Conservation (phyloP, 2,888 invertebrate species). For the Thecocarcelia acutangulata region DNA sequence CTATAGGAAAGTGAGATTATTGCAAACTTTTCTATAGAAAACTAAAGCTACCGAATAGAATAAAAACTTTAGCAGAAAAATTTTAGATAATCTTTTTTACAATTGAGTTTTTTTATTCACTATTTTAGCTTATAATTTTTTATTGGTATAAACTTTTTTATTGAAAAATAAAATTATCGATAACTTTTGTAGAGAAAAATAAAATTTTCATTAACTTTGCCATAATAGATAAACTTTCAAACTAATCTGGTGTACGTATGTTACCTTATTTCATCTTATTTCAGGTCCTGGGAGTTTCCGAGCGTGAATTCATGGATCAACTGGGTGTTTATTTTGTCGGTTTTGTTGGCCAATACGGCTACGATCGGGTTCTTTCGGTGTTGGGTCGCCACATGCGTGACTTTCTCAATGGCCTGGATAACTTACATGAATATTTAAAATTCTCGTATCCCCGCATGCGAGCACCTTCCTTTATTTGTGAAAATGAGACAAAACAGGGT, state of each 20-base stretch:
- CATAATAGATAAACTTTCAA: no score
- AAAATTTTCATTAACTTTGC: constrained; percentile 2
- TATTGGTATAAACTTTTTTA: no score
- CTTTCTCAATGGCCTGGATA: constrained; percentile 97
- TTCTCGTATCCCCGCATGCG: constrained; percentile 94
- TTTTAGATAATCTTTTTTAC: no score
- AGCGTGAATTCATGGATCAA: constrained; percentile 94
- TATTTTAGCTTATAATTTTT: no score
- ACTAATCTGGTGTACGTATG: no score
- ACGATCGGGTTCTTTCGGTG: constrained; percentile 94
- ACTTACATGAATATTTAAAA: constrained; percentile 97
- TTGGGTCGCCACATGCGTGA: constrained; percentile 96
- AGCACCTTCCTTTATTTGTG: constrained; percentile 98
- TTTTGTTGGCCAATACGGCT: constrained; percentile 96
- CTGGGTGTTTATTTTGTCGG: constrained; percentile 97
- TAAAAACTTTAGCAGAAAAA: no score
- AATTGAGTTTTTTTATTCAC: no score
- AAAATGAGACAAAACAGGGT: constrained; percentile 95
- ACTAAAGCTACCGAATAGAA: neutral
- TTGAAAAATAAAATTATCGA: no score
- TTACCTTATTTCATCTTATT: constrained; percentile 8
- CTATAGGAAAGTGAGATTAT: neutral
- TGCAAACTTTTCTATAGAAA: neutral
- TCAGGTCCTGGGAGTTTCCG: constrained; percentile 92
- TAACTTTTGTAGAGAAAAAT: neutral